Percentiles rank a stretch among this genome's conserved stretches.
Evolutionary conservation across 2,113 vertebrate species (phyloP).

Genomic region (Coturnix japonica): DNA sequence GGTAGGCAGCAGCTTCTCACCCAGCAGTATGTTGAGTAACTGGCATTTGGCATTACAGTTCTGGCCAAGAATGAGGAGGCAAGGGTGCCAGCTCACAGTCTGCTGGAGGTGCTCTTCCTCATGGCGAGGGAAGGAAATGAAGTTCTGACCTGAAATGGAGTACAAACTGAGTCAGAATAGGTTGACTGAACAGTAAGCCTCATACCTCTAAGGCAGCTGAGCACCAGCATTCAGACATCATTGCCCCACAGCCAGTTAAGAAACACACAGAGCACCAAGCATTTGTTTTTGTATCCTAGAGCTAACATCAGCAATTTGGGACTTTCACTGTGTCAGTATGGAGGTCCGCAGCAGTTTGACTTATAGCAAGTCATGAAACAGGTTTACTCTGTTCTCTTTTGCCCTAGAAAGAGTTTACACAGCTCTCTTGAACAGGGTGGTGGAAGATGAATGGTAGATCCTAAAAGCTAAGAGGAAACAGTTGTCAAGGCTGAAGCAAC

Average conservation of each 20-base stretch:
- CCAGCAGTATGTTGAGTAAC: conserved; percentile 91
- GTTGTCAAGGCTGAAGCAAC: not conserved
- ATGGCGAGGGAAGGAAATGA: conserved; percentile 87
- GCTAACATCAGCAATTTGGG: not conserved
- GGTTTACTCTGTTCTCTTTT: not conserved
- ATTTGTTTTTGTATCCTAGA: not conserved
- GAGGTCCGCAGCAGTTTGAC: not conserved
- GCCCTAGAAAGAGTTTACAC: not conserved
- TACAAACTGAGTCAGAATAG: not conserved
- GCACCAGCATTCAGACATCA: accelerated
- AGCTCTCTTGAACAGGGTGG: not conserved
- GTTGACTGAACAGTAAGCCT: not conserved
- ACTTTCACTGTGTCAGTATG: not conserved
- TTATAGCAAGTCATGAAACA: not conserved
- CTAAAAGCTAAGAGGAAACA: not conserved
- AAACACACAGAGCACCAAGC: not conserved
- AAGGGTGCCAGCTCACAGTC: conserved; percentile 85
- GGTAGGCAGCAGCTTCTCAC: conserved; percentile 87
- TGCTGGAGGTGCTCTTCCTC: conserved; percentile 93
- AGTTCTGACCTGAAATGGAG: conserved; percentile 81
- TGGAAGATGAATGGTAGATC: not conserved
- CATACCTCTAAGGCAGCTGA: not conserved
- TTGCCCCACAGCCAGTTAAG: not conserved
- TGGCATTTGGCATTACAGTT: conserved; percentile 88
- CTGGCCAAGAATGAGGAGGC: conserved; percentile 92